phyloP scores from a whole-genome alignment of 1,140 invertebrate genomes.

The Galleria mellonella region DNA sequence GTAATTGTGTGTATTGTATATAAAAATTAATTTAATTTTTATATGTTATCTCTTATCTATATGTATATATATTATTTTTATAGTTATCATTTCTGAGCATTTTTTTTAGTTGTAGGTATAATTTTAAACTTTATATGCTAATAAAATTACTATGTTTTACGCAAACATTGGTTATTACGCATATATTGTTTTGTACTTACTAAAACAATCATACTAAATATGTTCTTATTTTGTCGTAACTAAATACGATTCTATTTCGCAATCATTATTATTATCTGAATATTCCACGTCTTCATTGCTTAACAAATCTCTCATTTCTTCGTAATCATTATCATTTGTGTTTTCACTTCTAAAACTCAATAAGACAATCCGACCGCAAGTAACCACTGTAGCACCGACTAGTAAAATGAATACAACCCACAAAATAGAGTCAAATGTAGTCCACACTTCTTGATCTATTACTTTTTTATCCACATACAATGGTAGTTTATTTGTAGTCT shows the following conservation, averaged over 20 bases:
- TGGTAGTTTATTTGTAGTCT: constrained; percentile 16
- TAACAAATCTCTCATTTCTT: constrained; percentile 12
- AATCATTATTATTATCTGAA: constrained; percentile 1
- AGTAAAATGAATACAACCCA: constrained; percentile 22
- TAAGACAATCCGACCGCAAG: constrained; percentile 20
- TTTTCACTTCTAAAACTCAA: constrained; percentile 14
- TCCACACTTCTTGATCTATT: constrained; percentile 15
- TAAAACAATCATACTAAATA: too few species aligned
- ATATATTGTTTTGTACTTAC: too few species aligned
- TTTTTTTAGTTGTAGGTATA: too few species aligned
- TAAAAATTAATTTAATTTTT: too few species aligned
- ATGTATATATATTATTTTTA: too few species aligned
- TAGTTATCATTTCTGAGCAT: too few species aligned
- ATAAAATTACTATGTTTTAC: too few species aligned
- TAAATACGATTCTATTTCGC: neutral
- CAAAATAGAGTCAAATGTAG: constrained; percentile 30
- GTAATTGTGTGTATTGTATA: too few species aligned
- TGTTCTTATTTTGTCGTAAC: constrained; percentile 1
- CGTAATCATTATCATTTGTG: constrained; percentile 2
- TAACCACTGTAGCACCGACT: constrained; percentile 17
- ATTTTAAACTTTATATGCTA: too few species aligned
- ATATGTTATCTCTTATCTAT: too few species aligned
- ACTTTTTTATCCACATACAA: neutral
- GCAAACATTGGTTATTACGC: too few species aligned
- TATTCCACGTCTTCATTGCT: constrained; percentile 3